These are phyloP conservation scores for Pachyrhynchus sulphureomaculatus DNA, from an alignment of 1,140 invertebrate genomes.

Conservation along the genomic window DNA sequence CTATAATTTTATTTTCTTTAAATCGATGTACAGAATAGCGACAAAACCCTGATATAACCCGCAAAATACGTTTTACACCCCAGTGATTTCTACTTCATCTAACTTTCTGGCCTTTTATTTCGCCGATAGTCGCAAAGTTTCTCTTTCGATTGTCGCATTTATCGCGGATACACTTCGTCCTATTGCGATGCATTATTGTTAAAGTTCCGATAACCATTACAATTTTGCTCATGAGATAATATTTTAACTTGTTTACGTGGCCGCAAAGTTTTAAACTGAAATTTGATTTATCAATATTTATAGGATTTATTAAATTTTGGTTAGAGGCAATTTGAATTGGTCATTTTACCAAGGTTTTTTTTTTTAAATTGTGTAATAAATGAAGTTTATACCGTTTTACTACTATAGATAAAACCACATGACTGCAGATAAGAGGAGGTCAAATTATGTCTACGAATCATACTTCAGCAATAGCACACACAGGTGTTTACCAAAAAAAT, in stretches of 20 bases:
- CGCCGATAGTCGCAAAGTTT: constrained; percentile 2
- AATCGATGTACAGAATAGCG: not conserved
- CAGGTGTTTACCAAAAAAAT: too few relatives aligned
- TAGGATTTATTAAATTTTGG: too few relatives aligned
- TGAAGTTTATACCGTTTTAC: too few relatives aligned
- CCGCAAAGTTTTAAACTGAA: not conserved
- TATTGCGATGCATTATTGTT: constrained; percentile 4
- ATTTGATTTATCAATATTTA: not conserved
- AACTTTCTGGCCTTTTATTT: constrained; percentile 9
- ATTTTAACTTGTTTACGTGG: constrained; percentile 6
- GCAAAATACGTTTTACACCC: constrained; percentile 1
- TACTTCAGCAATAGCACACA: too few relatives aligned
- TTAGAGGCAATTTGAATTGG: too few relatives aligned
- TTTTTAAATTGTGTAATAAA: too few relatives aligned
- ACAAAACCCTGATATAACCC: not conserved
- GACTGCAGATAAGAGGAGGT: too few relatives aligned
- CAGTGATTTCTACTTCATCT: constrained; percentile 4
- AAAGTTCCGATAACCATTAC: constrained; percentile 2
- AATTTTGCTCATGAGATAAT: not conserved
- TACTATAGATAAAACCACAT: too few relatives aligned
- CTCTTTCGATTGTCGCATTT: constrained; percentile 1
- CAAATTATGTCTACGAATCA: too few relatives aligned
- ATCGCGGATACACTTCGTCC: not conserved
- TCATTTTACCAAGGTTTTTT: too few relatives aligned
- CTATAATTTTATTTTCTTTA: not conserved